Evolutionary conservation across 92 coral and sea anemone genomes (phyloP), one percentile per base, ranked within the genome.

Genomic region (Phenganax marumi): DNA sequence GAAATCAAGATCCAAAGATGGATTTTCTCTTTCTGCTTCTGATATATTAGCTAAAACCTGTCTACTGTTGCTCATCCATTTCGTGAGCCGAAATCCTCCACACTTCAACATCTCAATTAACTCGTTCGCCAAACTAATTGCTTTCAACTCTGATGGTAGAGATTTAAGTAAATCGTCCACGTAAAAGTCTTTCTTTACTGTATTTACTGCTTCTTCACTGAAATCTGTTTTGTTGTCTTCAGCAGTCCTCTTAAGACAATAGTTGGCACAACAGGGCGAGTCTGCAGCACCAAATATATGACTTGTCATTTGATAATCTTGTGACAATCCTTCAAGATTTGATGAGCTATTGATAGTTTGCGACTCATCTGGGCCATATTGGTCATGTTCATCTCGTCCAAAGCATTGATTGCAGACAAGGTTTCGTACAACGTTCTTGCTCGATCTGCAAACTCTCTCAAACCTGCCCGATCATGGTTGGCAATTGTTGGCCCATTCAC

Each of bases 351-450:
- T 12, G 88, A 77, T 74, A 89, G 52, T 69, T 71, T 86, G 12
- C 84, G 73, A 22, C 88, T 63, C 83, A 87, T 79, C 81, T 87
- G 76, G 12, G 84, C 85, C 64, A 90, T 58, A 52, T 89, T 86
- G 4, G 88, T 24, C 88, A 86, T 84, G 74, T 89, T 89, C 92
- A 86, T 86, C 76, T 89, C 92, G 8, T 81, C 87, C 1, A 89
- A 86, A 12, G 90, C 90, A n/a, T 64, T 85, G 86, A 88, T 85
- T 81, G 88, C 51, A 77, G 79, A 81, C 76, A 88, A 43, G 49
- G 91, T 88, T 75, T 82, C 84, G 69, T 82, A 87, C 58, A 82
- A 68, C 1, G 90, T 89, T 69, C 87, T 85, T 26, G 85, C 57
- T 23, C 78, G 83, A 25, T 89, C 91, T 14, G 89, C 85, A 82